Base-by-base conservation (phyloP, 2,888 invertebrate genomes). In the Diarsia brunnea region DNA sequence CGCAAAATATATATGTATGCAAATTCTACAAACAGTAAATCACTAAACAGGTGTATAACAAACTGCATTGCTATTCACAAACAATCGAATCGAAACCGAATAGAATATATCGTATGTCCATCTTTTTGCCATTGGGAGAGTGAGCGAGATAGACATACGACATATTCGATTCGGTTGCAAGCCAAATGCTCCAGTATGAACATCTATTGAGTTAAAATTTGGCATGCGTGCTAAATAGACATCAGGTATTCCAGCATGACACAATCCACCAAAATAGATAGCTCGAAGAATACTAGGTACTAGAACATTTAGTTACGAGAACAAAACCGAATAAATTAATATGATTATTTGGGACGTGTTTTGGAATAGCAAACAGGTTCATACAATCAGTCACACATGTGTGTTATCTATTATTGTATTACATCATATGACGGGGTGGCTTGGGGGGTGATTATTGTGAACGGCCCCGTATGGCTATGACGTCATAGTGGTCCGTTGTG, bases 361-460 rank as follows among this genome's bases (percentile, higher is more conserved):
- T 53, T 64, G 70, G 76, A 77, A 73, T 61, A 67, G 10, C 55
- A 65, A 75, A 14, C 73, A 55, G 73, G 72, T 71, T 73, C 74
- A 78, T 78, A 88, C 87, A 89, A 86, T 85, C 68, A 73, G 72
- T 3, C 27, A 19, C 10, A 60, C 19, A 85, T 89, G 84, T 83
- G 81, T 88, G 88, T 87, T 84, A 89, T 88, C 84, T 86, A 79
- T 81, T 69, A 72, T 76, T 73, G 47, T 73, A 71, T 82, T 82
- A 82, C 87, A 82, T 84, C 81, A 83, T 53, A 67, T 45, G 53
- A 79, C 24, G 64, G 73, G 87, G 72, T 79, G 78, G 70, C 38
- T 65, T 78, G 11, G 31, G 71, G 82, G 79, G 78, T 82, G 61
- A 65, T 73, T 31, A 75, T 70, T 78, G 38, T 73, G 45, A 47